phyloP scores from a whole-genome alignment of 2,888 invertebrate genomes.

The Amblyjoppa proteus region DNA sequence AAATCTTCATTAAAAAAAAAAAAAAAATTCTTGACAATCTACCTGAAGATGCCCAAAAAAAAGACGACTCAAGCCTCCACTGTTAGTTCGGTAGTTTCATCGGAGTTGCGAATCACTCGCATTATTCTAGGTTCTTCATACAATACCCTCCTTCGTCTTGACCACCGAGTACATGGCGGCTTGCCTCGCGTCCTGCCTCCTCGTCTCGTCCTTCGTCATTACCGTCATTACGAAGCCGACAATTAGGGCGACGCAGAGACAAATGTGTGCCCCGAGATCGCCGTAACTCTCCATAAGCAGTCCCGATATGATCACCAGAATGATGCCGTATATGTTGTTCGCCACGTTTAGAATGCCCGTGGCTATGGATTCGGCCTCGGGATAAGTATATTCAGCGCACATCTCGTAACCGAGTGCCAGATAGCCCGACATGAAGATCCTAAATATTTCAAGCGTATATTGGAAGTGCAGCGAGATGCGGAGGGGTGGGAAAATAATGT shows the following conservation, averaged over 20 bases:
- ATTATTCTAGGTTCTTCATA: neutral
- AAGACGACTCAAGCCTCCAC: no score
- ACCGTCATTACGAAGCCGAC: slow-evolving; percentile 79
- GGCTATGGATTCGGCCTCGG: slow-evolving; percentile 90
- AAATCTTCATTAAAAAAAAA: no score
- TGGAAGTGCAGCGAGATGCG: slow-evolving; percentile 4
- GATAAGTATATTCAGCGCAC: slow-evolving; percentile 91
- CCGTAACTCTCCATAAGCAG: slow-evolving; percentile 78
- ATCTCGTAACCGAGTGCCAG: slow-evolving; percentile 91
- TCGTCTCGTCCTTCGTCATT: slow-evolving; percentile 79
- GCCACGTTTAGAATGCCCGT: slow-evolving; percentile 89
- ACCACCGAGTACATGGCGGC: slow-evolving; percentile 61
- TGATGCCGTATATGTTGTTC: slow-evolving; percentile 81
- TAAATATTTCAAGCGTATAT: slow-evolving; percentile 78
- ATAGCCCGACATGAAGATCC: slow-evolving; percentile 92
- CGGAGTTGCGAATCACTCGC: neutral
- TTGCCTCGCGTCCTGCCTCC: slow-evolving; percentile 77
- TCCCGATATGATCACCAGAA: slow-evolving; percentile 80
- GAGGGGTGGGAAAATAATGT: slow-evolving; percentile 7
- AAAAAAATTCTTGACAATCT: no score
- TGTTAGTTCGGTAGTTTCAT: neutral
- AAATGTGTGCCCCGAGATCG: slow-evolving; percentile 81
- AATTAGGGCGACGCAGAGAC: slow-evolving; percentile 76
- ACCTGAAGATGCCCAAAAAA: no score
- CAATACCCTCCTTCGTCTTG: slow-evolving; percentile 35